Percentiles rank a stretch among this genome's conserved stretches.
Conservation (phyloP, 2,888 invertebrate genomes). For the Pemphredon lugubris region DNA sequence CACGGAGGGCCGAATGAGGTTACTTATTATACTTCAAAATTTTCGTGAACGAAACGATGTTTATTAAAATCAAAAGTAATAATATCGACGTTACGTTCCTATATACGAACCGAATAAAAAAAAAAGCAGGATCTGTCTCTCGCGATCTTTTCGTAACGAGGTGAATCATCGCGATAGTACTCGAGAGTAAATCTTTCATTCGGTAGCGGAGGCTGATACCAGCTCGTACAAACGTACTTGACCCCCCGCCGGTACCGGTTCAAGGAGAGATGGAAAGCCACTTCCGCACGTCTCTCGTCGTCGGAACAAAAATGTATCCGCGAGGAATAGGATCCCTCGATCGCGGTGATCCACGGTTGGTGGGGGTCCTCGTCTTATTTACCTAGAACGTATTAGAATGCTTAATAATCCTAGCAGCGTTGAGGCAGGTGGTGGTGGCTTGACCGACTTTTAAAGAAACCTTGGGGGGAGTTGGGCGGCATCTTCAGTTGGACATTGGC, state of each 20-base stretch:
- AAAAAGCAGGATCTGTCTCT: too few relatives aligned
- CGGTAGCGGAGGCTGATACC: slow-evolving; percentile 18
- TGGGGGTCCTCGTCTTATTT: slow-evolving; percentile 58
- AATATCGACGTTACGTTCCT: too few relatives aligned
- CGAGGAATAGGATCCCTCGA: slow-evolving; percentile 4
- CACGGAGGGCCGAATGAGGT: too few relatives aligned
- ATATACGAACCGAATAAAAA: too few relatives aligned
- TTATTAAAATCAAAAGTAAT: too few relatives aligned
- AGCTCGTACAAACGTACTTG: slow-evolving; percentile 33
- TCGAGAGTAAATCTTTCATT: slow-evolving; percentile 38
- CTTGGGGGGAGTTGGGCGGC: slow-evolving; percentile 77
- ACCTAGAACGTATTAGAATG: slow-evolving; percentile 75
- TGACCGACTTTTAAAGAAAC: slow-evolving; percentile 78
- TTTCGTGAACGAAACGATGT: too few relatives aligned
- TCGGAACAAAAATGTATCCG: slow-evolving; percentile 13
- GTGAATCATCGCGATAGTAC: slow-evolving; percentile 40
- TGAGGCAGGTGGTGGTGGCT: slow-evolving; percentile 72
- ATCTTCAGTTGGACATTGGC: slow-evolving; percentile 80
- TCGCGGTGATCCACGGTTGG: slow-evolving; percentile 16
- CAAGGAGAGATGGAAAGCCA: slow-evolving; percentile 30
- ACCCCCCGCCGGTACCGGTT: slow-evolving; percentile 46
- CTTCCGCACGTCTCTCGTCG: slow-evolving; percentile 30
- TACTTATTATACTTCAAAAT: too few relatives aligned
- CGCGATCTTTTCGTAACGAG: slow-evolving; percentile 19
- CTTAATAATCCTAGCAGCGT: slow-evolving; percentile 74